Evolutionary conservation across 2,113 vertebrate species (phyloP), one percentile per base, ranked within the genome.

Genomic region (Capreolus pygargus): DNA sequence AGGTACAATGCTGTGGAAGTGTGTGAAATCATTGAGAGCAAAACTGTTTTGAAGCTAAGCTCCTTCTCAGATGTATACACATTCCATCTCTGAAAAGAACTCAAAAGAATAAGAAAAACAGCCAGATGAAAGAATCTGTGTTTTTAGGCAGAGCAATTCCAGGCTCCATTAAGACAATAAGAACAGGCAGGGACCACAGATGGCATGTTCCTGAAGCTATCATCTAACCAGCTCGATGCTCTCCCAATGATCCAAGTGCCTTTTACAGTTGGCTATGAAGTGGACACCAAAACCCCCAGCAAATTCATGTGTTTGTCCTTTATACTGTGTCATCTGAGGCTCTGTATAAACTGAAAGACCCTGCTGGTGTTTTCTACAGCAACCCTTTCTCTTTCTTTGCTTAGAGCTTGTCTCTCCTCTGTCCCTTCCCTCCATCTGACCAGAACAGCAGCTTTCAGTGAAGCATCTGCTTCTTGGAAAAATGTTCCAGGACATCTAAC

Each of bases 51-150:
- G 30, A 86, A 89, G 85, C 57, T 15, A 85, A 76, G 43, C 30
- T 50, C 87, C 60, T 88, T 97, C 93, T 95, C 90, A 36, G 92
- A 98, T 91, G 30, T 14, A n/a, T 0, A 2, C 30, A 82, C 52
- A 97, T 98, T 96, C 97, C 47, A 88, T 93, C 84, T 91, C 90
- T 86, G 64, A 98, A 98, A 98, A 74, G 93, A 98, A 99, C 30
- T 97, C 95, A 95, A 90, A 95, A 91, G 84, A 97, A 76, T 36
- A 70, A 61, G 67, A 95, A 90, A 96, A 98, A 96, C 91, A 97
- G 97, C 1, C 30, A 95, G 79, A 96, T 97, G 97, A 8, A 57
- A 97, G 78, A 83, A 92, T 76, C 12, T 97, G 86, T 93, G 28
- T 98, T 97, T 57, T 33, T 74, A 97, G 79, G 67, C 57, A 87